Percentiles rank a stretch among this genome's conserved stretches.
Evolutionary conservation across 2,797 vertebrate genomes (phyloP).

Genomic region (Eospalax fontanierii): DNA sequence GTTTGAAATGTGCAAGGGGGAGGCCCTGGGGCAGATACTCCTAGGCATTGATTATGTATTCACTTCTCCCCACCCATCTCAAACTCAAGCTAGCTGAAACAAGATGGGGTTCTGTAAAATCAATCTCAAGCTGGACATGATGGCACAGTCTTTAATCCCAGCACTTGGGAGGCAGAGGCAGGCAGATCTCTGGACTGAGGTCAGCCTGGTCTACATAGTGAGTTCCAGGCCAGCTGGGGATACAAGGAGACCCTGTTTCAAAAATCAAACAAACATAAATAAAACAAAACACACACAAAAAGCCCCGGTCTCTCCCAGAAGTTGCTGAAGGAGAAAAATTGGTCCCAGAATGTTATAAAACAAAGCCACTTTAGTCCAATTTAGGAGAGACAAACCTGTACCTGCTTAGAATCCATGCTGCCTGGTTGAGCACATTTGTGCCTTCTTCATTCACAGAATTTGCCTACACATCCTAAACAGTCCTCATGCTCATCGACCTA

Average conservation of each 20-base stretch:
- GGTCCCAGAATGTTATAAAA: neutral
- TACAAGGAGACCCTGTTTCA: too few species aligned
- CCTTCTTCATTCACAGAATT: neutral
- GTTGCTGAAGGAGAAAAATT: neutral
- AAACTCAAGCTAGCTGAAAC: neutral
- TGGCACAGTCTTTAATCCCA: too few species aligned
- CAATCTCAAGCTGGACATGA: too few species aligned
- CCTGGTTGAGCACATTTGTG: neutral
- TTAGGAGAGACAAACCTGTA: neutral
- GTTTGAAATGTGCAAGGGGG: neutral
- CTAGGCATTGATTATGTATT: neutral
- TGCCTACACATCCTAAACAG: neutral
- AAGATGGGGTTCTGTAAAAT: neutral
- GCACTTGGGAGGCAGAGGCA: too few species aligned
- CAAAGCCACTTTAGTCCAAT: neutral
- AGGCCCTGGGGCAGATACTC: conserved; percentile 14
- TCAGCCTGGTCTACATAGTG: too few species aligned
- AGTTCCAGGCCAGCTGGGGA: too few species aligned
- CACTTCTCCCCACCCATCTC: neutral
- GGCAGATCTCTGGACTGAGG: too few species aligned
- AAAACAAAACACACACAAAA: too few species aligned
- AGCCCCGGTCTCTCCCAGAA: neutral
- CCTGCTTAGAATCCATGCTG: neutral
- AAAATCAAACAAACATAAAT: too few species aligned
- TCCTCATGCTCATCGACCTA: neutral